Evolutionary conservation across 2,113 vertebrate species (phyloP).

Genomic region (Anguilla rostrata): DNA sequence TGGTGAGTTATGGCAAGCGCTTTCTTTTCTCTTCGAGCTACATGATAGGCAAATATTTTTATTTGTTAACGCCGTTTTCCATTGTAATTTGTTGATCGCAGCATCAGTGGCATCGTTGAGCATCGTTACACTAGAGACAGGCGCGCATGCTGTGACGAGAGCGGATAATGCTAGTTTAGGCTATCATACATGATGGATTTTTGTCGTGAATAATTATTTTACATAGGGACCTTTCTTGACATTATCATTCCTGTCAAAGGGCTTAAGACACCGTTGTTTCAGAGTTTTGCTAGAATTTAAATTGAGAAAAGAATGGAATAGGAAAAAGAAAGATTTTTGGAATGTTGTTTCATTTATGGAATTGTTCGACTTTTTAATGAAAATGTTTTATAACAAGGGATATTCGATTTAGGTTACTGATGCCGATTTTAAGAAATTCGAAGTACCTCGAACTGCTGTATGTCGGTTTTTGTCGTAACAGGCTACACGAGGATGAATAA

Average conservation of each 20-base stretch:
- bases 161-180: neutral
- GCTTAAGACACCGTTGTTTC: neutral
- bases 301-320: neutral
- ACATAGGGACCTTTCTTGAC: neutral
- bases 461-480: too few species aligned
- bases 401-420: too few species aligned
- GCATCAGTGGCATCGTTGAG: neutral
- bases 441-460: too few species aligned
- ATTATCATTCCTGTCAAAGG: neutral
- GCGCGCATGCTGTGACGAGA: neutral
- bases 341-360: neutral
- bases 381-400: neutral
- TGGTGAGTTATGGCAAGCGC: slow-evolving; percentile 62
- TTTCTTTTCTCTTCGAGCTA: slow-evolving; percentile 15
- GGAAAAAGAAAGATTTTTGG: neutral
- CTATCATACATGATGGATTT: neutral
- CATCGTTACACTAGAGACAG: neutral
- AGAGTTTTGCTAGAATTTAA: neutral
- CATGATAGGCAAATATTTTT: neutral
- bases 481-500: too few species aligned
- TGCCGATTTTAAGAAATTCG: neutral
- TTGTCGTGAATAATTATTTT: neutral
- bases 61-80: neutral
- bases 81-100: neutral
- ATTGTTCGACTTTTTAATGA: too few species aligned